phyloP scores from a whole-genome alignment of 2,888 invertebrate species.

The Melieria picta region DNA sequence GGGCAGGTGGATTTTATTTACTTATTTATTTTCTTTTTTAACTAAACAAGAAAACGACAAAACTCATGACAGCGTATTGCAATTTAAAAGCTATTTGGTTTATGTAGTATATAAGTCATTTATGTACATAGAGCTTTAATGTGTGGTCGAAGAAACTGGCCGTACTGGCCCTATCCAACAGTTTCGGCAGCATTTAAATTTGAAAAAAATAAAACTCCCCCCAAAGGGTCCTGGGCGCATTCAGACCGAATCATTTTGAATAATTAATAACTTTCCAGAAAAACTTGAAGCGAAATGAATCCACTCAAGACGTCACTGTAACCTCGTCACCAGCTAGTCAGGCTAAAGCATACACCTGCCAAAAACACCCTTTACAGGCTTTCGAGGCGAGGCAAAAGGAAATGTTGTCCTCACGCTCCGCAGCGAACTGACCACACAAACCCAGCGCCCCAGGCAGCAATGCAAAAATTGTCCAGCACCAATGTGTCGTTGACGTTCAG shows the following conservation, averaged over 20 bases:
- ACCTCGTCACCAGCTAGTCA: not conserved
- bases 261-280: slow-evolving; percentile 1
- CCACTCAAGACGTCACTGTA: not conserved
- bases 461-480: too few relatives aligned
- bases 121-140: too few relatives aligned
- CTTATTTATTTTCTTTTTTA: too few relatives aligned
- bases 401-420: not conserved
- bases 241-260: not conserved
- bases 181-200: not conserved
- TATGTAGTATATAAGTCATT: too few relatives aligned
- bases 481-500: too few relatives aligned
- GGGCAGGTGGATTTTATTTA: too few relatives aligned
- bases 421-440: too few relatives aligned
- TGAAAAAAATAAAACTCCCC: not conserved
- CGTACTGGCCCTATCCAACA: not conserved
- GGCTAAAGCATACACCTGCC: not conserved
- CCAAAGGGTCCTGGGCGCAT: not conserved
- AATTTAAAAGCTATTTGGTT: too few relatives aligned
- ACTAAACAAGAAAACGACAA: too few relatives aligned
- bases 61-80: too few relatives aligned
- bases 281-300: not conserved
- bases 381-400: not conserved
- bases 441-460: too few relatives aligned
- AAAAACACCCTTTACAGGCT: not conserved
- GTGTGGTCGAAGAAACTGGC: too few relatives aligned